These are phyloP conservation scores for Pelodytes ibericus DNA, from an alignment of 2,797 vertebrate species.

Conservation along the genomic window DNA sequence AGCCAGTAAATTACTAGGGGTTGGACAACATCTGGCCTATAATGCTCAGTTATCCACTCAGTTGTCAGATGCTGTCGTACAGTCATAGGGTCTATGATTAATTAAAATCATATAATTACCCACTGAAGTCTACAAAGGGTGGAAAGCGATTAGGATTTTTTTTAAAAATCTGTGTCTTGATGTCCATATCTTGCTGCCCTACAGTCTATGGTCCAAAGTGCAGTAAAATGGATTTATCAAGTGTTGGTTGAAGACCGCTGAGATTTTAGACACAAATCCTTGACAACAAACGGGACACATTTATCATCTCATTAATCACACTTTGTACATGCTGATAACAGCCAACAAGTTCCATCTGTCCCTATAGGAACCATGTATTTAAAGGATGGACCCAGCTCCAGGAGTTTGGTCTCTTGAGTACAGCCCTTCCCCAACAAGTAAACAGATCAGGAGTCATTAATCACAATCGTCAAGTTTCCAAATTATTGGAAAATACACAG, in stretches of 20 bases:
- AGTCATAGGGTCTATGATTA: too few species aligned
- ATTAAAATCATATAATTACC: too few species aligned
- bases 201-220: conserved; percentile 19
- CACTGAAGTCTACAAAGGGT: background rate
- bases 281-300: conserved; percentile 30
- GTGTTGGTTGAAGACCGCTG: conserved; percentile 34
- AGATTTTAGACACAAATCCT: conserved; percentile 33
- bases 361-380: conserved; percentile 7
- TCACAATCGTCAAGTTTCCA: conserved; percentile 9
- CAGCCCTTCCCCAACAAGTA: conserved; percentile 1
- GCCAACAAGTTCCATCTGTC: conserved; percentile 46
- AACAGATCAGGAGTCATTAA: background rate
- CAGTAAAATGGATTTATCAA: conserved; percentile 36
- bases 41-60: too few species aligned
- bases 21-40: too few species aligned
- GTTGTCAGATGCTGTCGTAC: too few species aligned
- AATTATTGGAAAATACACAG: background rate
- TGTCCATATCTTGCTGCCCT: conserved; percentile 2
- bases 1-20: too few species aligned
- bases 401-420: background rate
- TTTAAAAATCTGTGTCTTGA: conserved; percentile 3
- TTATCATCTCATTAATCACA: conserved; percentile 49
- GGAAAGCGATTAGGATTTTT: background rate
- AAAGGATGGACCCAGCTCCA: conserved; percentile 4
- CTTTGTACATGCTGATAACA: conserved; percentile 50